phyloP scores from a whole-genome alignment of 1,140 invertebrate genomes.

The Leptestheria dahalacensis region DNA sequence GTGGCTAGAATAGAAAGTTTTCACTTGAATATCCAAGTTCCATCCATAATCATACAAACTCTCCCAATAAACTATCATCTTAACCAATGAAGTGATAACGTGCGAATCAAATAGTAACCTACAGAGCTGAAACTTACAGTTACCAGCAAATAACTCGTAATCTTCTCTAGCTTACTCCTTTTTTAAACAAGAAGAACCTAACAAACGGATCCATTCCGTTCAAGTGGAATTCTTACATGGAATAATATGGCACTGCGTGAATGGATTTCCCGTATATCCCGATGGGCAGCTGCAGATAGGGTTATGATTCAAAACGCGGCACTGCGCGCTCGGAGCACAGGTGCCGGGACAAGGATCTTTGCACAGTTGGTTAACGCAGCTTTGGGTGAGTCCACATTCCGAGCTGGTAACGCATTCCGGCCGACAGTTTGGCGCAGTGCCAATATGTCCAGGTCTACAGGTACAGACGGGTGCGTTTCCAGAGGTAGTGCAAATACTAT shows the following conservation, averaged over 20 bases:
- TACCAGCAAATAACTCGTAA: too few species aligned
- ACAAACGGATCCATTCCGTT: too few species aligned
- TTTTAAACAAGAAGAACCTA: too few species aligned
- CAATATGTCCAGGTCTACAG: conserved; percentile 47
- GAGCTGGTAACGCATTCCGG: conserved; percentile 74
- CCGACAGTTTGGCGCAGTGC: conserved; percentile 25
- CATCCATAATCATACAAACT: too few species aligned
- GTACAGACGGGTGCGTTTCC: conserved; percentile 59
- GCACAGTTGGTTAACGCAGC: conserved; percentile 51
- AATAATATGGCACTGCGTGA: conserved; percentile 41
- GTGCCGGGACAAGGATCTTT: conserved; percentile 53
- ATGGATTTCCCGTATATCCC: conserved; percentile 37
- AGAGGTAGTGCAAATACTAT: conserved; percentile 55
- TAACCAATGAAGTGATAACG: too few species aligned
- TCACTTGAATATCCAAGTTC: too few species aligned
- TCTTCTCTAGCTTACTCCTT: too few species aligned
- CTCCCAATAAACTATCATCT: too few species aligned
- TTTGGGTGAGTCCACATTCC: conserved; percentile 42
- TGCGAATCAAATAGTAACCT: too few species aligned
- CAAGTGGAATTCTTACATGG: conserved; percentile 42
- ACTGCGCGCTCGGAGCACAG: conserved; percentile 28
- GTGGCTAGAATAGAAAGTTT: neutral
- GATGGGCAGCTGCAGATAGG: conserved; percentile 38
- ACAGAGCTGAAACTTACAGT: too few species aligned
- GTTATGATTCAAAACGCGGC: conserved; percentile 44